A percentile compares a stretch with the other conserved stretches of the same genome.
Evolutionary conservation across 2,888 invertebrate genomes (phyloP).

Genomic region (Plebejus melissa): DNA sequence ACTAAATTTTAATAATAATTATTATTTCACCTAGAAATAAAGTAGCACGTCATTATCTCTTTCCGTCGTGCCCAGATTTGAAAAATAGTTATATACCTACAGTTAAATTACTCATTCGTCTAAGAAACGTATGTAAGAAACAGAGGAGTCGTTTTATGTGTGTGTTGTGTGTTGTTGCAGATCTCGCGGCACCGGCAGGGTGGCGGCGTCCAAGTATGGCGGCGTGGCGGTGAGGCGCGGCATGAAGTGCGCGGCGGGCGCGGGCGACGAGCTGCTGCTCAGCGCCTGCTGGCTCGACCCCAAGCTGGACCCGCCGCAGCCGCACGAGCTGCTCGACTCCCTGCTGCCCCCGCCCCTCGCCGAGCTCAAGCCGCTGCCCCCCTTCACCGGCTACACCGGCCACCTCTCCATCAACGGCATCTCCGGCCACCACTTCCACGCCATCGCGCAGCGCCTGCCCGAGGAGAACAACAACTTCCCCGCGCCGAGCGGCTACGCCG

Average conservation of each 20-base stretch:
- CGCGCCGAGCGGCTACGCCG: slow-evolving; percentile 80
- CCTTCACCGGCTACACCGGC: slow-evolving; percentile 91
- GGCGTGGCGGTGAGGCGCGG: slow-evolving; percentile 70
- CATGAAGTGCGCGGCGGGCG: slow-evolving; percentile 79
- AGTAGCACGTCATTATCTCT: too few relatives aligned
- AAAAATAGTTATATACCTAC: not conserved
- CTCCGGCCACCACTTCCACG: slow-evolving; percentile 91
- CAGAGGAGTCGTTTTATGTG: slow-evolving; percentile 1
- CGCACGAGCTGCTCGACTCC: slow-evolving; percentile 85
- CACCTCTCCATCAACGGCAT: slow-evolving; percentile 93
- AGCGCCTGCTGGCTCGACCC: slow-evolving; percentile 86
- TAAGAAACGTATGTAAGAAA: not conserved
- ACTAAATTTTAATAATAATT: not conserved
- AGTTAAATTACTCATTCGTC: not conserved
- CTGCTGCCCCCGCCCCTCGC: slow-evolving; percentile 84
- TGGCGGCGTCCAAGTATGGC: slow-evolving; percentile 77
- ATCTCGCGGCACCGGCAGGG: slow-evolving; percentile 49
- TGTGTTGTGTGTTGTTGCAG: not conserved
- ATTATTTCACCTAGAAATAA: too few relatives aligned
- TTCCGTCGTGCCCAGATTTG: not conserved
- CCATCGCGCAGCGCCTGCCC: slow-evolving; percentile 86
- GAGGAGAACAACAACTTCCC: slow-evolving; percentile 86
- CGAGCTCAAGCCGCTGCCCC: slow-evolving; percentile 89
- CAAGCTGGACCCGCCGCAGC: slow-evolving; percentile 67
- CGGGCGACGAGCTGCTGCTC: slow-evolving; percentile 85